Evolutionary conservation across 1,140 invertebrate species (phyloP).

Genomic region (Listronotus bonariensis): DNA sequence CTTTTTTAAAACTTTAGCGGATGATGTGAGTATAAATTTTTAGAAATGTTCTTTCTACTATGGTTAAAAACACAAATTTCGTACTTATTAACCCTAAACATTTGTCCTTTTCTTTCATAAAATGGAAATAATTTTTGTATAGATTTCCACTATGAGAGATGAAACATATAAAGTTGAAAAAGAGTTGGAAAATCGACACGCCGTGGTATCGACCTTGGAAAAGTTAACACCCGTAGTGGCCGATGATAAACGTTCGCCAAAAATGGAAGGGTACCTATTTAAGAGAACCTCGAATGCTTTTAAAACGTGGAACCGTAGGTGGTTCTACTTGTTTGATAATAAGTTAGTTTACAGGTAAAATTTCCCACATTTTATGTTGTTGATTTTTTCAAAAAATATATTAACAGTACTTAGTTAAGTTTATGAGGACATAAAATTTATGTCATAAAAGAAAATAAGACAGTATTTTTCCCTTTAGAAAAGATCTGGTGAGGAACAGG

Average conservation of each 20-base stretch:
- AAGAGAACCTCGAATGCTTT: constrained; percentile 96
- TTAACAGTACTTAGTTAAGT: no score
- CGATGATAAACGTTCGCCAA: constrained; percentile 51
- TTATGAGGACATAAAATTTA: no score
- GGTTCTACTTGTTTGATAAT: constrained; percentile 89
- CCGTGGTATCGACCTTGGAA: constrained; percentile 70
- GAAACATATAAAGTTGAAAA: constrained; percentile 81
- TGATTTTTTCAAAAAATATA: no score
- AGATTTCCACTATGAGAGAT: constrained; percentile 74
- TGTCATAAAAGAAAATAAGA: no score
- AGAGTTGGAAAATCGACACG: constrained; percentile 86
- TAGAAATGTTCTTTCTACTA: no score
- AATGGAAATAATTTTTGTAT: no score
- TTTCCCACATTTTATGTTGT: no score
- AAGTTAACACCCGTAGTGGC: constrained; percentile 14
- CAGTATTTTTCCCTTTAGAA: constrained; percentile 65
- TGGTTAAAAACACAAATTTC: no score
- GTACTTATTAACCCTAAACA: no score
- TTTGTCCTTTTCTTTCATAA: no score
- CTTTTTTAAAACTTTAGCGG: constrained; percentile 82
- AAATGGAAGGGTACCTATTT: constrained; percentile 93
- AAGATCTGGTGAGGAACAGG: constrained; percentile 79
- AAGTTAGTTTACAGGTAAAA: constrained; percentile 82
- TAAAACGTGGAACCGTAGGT: constrained; percentile 94
- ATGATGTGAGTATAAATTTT: constrained; percentile 64